phyloP scores from a whole-genome alignment of 2,888 invertebrate genomes.

The Lepidocyrtoides sp. region DNA sequence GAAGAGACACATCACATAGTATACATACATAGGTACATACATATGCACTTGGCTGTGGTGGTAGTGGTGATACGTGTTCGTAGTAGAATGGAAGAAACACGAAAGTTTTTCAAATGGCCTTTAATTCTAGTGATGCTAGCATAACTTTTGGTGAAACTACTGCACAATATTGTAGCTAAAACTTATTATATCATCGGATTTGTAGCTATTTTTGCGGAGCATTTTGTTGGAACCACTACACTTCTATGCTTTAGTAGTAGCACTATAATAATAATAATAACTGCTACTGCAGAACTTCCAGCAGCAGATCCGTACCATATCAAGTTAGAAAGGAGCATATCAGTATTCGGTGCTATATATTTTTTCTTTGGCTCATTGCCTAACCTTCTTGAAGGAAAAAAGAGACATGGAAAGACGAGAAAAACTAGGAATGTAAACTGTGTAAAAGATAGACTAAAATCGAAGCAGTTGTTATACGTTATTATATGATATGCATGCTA shows the following conservation, averaged over 20 bases:
- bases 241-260: too few species aligned
- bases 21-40: background rate
- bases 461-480: too few species aligned
- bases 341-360: background rate
- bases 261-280: background rate
- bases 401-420: background rate
- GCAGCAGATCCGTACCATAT: background rate
- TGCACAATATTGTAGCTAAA: background rate
- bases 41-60: background rate
- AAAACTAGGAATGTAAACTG: too few species aligned
- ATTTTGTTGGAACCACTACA: background rate
- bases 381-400: constrained; percentile 44
- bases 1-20: too few species aligned
- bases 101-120: constrained; percentile 45
- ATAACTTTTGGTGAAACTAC: background rate
- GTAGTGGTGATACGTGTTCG: constrained; percentile 14
- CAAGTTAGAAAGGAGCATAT: background rate
- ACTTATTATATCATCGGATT: constrained; percentile 12
- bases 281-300: constrained; percentile 24
- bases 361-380: constrained; percentile 45
- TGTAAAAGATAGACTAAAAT: too few species aligned
- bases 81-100: background rate
- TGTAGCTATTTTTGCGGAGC: constrained; percentile 11
- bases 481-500: too few species aligned
- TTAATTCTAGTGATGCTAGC: constrained; percentile 22